phyloP scores from a whole-genome alignment of 2,888 invertebrate genomes.

The Rhagium mordax region DNA sequence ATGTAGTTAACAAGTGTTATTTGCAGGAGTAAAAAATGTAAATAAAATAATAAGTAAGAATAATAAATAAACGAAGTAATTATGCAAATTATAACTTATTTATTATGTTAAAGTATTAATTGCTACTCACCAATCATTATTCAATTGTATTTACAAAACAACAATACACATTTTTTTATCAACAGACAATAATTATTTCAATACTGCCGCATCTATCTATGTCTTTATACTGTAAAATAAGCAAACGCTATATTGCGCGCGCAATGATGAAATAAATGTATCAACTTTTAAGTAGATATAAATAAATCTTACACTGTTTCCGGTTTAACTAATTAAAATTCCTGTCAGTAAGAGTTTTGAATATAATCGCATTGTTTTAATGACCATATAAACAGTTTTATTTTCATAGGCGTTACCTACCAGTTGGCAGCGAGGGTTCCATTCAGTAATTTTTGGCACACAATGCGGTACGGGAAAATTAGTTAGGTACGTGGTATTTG shows the following conservation, averaged over 20 bases:
- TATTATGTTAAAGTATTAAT: background rate
- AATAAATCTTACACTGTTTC: slow-evolving; percentile 26
- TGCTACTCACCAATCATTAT: slow-evolving; percentile 7
- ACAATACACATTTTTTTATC: background rate
- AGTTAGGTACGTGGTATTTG: too few relatives aligned
- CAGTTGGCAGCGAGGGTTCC: background rate
- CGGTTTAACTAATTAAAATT: slow-evolving; percentile 29
- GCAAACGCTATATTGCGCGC: slow-evolving; percentile 8
- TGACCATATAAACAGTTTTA: background rate
- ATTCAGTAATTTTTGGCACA: background rate
- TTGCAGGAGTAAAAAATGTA: background rate
- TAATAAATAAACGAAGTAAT: background rate
- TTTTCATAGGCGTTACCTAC: slow-evolving; percentile 6
- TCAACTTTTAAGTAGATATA: slow-evolving; percentile 28
- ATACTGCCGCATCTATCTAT: background rate
- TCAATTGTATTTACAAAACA: background rate
- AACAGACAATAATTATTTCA: background rate
- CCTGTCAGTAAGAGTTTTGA: slow-evolving; percentile 22
- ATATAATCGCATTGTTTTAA: slow-evolving; percentile 2
- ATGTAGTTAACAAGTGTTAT: background rate
- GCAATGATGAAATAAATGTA: slow-evolving; percentile 25
- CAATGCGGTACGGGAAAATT: too few relatives aligned
- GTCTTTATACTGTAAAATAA: slow-evolving; percentile 2
- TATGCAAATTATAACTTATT: background rate
- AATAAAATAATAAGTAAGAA: background rate